Evolutionary conservation across 2,888 invertebrate genomes (phyloP), one percentile per base, ranked within the genome.

Genomic region (Dryococelus australis): DNA sequence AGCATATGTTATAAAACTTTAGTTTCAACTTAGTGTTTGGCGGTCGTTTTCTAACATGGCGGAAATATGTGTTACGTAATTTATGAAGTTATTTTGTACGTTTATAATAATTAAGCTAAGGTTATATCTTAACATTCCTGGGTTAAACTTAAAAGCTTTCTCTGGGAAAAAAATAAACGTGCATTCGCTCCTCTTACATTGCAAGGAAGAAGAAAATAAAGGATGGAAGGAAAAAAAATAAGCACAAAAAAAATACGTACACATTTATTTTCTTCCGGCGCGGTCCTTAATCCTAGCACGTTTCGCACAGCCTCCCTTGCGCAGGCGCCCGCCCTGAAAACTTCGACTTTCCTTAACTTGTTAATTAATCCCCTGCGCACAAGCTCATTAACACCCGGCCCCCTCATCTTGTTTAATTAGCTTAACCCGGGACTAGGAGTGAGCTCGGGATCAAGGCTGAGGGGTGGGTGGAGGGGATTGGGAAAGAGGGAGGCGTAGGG

Each of bases 381-480:
- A 83, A 83, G 83, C 86, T 86, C 86, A 86, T 86, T 86, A 86
- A 81, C 86, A 86, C 43, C 47, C 81, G n/a, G 78, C 51, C 80
- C 51, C 83, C 83, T 83, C 83, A 83, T 86, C 86, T 81, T 81
- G 80, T 86, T 81, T 86, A 86, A 86, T 86, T 86, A 86, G 51
- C 86, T 28, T 28, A 86, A 43, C 24, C 43, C 83, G 2, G 65
- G 65, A n/a, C 65, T n/a, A 65, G 65, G 65, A 65, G 65, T 8
- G 24, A n/a, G 35, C 35, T 35, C 4, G 65, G 65, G 65, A n/a
- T 65, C 47, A 24, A 6, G 0, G 65, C 8, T 65, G n/a, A 10
- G n/a, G 24, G 65, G 47, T 10, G 47, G 16, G 47, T 10, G 47
- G 47, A 13, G 10, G 47, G 47, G 47, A 47, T 47, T 47, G 47